Evolutionary conservation across 2,888 invertebrate genomes (phyloP), one percentile per base, ranked within the genome.

Genomic region (Chrysomela aeneicollis): DNA sequence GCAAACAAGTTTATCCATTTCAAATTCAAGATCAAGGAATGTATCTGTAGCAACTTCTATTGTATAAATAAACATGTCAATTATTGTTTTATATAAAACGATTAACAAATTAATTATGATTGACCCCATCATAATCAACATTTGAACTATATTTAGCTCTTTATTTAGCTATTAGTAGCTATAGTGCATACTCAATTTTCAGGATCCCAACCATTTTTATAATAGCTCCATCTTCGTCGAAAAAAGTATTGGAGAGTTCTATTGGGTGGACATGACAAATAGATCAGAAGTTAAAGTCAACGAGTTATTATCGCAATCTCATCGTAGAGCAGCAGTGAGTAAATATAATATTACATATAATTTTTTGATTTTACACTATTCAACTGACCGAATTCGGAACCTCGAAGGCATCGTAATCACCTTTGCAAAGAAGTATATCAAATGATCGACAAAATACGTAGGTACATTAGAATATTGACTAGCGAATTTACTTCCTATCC

Each of bases 311-410:
- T 95, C 95, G 64, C 86, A 90, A 74, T 92, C 95, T 0, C 92
- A 95, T 81, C 86, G 95, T 35, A 86, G 93, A 71, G 95, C 95
- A 59, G 93, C 92, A 73, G 94, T 94, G 83, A 88, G 89, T 86
- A 67, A 50, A 46, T 42, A n/a, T 26, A 26, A 8, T 3, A 26
- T 5, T 26, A 26, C 8, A 26, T 26, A 26, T 35, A 30, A 37
- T 62, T 37, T 46, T 61, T 15, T 55, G 17, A 46, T 37, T 61
- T 15, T n/a, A n/a, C n/a, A n/a, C n/a, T n/a, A n/a, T n/a, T n/a
- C n/a, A n/a, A n/a, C n/a, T n/a, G n/a, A n/a, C n/a, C n/a, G n/a
- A n/a, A n/a, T n/a, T n/a, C n/a, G n/a, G n/a, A n/a, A n/a, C n/a
- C n/a, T n/a, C n/a, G n/a, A n/a, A n/a, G n/a, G n/a, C n/a, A n/a